These are phyloP conservation scores for Tinamus major DNA, from an alignment of 2,797 vertebrate species.

Conservation along the genomic window DNA sequence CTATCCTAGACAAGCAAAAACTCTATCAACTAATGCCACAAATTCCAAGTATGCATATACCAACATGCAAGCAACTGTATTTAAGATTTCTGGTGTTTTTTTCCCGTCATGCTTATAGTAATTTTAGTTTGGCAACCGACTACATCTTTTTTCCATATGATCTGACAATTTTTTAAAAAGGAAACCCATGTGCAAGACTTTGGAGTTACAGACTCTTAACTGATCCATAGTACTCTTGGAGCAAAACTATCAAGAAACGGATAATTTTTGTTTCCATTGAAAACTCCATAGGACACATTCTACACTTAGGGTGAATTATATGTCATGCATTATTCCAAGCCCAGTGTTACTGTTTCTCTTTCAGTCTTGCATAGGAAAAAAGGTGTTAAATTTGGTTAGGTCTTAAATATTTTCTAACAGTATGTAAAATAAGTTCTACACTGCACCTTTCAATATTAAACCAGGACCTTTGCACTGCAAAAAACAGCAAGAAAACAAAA, in stretches of 20 bases:
- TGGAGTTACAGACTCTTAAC: not conserved
- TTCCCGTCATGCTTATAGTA: not conserved
- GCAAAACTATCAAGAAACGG: not conserved
- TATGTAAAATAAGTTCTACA: not conserved
- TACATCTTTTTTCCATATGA: not conserved
- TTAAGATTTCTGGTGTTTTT: not conserved
- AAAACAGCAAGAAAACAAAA: not conserved
- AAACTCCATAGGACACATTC: not conserved
- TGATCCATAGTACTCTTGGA: not conserved
- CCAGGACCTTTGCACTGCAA: not conserved
- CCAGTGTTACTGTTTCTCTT: not conserved
- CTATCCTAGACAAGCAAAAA: not conserved
- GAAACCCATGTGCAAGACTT: not conserved
- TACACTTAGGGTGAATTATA: not conserved
- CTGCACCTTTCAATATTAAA: not conserved
- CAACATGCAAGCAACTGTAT: not conserved
- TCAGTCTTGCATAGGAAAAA: not conserved
- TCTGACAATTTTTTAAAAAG: not conserved
- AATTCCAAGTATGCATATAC: not conserved
- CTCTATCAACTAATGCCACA: not conserved
- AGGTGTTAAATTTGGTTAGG: not conserved
- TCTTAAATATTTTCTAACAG: not conserved
- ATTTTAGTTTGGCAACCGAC: not conserved
- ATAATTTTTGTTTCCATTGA: not conserved
- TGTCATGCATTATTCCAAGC: slow-evolving; percentile 24